phyloP scores from a whole-genome alignment of 2,113 vertebrate genomes.

The Oncorhynchus gorbuscha region DNA sequence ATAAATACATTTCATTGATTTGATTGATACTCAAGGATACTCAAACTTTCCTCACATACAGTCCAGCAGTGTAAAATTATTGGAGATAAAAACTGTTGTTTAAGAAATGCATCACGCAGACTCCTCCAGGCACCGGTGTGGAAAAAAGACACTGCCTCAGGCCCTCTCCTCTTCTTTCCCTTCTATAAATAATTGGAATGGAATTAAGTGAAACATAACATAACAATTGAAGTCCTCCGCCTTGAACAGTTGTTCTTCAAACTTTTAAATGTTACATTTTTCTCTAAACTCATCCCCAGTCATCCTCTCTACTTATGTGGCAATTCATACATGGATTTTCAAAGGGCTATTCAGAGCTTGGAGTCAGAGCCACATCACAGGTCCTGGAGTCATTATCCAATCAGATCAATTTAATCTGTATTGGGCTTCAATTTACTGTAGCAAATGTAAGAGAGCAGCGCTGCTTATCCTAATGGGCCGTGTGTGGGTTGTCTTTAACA shows the following conservation, averaged over 20 bases:
- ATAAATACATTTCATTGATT: too few species aligned
- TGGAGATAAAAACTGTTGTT: not conserved
- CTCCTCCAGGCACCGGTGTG: slow-evolving; percentile 3
- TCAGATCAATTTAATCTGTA: slow-evolving; percentile 53
- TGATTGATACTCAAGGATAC: too few species aligned
- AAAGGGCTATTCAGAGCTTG: not conserved
- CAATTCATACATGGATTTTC: not conserved
- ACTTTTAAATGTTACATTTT: not conserved
- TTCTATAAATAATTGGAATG: slow-evolving; percentile 18
- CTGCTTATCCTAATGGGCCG: slow-evolving; percentile 25
- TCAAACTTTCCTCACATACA: not conserved
- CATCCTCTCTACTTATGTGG: not conserved
- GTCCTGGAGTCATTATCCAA: slow-evolving; percentile 38
- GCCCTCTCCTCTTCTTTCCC: slow-evolving; percentile 6
- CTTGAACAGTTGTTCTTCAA: not conserved
- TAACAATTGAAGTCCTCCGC: not conserved
- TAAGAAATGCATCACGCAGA: not conserved
- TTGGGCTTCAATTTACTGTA: slow-evolving; percentile 27
- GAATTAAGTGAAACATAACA: slow-evolving; percentile 19
- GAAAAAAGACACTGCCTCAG: slow-evolving; percentile 6
- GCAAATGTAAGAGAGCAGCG: slow-evolving; percentile 36
- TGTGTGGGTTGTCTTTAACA: slow-evolving; percentile 42
- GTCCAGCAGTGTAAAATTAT: not conserved
- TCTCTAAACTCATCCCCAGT: not conserved
- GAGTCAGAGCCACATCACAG: not conserved